These are phyloP conservation scores for Drosophila birchii DNA, from an alignment of 2,888 invertebrate species.

Conservation along the genomic window DNA sequence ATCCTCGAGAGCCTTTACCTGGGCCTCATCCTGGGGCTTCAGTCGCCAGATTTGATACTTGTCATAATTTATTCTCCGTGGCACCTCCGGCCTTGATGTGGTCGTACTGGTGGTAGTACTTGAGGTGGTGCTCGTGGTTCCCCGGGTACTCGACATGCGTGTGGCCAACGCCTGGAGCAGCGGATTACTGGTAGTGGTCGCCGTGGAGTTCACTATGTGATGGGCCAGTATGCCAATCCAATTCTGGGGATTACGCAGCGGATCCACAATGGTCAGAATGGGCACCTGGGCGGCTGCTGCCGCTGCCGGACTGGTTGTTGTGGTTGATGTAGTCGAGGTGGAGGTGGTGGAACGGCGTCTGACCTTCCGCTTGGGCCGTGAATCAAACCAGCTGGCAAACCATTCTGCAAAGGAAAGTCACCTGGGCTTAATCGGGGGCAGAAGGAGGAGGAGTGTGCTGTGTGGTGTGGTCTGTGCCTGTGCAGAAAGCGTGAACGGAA, in stretches of 20 bases:
- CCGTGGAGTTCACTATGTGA: conserved; percentile 82
- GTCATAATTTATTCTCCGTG: conserved; percentile 82
- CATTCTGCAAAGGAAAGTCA: conserved; percentile 81
- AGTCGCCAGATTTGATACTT: conserved; percentile 86
- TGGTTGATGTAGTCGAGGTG: conserved; percentile 72
- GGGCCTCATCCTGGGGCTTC: conserved; percentile 84
- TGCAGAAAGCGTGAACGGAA: conserved; percentile 52
- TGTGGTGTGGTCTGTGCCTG: neutral
- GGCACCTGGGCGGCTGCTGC: conserved; percentile 83
- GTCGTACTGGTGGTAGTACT: conserved; percentile 44
- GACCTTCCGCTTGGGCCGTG: conserved; percentile 65
- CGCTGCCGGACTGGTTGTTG: conserved; percentile 76
- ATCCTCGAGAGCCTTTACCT: conserved; percentile 85
- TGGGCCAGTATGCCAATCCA: conserved; percentile 84
- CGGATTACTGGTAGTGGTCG: conserved; percentile 71
- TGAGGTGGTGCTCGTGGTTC: conserved; percentile 30
- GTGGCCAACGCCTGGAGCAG: conserved; percentile 70
- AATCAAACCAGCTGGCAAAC: conserved; percentile 86
- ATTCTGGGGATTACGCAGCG: conserved; percentile 83
- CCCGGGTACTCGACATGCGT: conserved; percentile 51
- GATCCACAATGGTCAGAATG: conserved; percentile 83
- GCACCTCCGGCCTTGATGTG: conserved; percentile 66
- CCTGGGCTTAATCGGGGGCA: neutral
- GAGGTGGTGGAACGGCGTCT: conserved; percentile 70
- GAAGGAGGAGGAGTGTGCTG: neutral